Evolutionary conservation across 2,888 invertebrate genomes (phyloP), one percentile per base, ranked within the genome.

Genomic region (Thumatha senex): DNA sequence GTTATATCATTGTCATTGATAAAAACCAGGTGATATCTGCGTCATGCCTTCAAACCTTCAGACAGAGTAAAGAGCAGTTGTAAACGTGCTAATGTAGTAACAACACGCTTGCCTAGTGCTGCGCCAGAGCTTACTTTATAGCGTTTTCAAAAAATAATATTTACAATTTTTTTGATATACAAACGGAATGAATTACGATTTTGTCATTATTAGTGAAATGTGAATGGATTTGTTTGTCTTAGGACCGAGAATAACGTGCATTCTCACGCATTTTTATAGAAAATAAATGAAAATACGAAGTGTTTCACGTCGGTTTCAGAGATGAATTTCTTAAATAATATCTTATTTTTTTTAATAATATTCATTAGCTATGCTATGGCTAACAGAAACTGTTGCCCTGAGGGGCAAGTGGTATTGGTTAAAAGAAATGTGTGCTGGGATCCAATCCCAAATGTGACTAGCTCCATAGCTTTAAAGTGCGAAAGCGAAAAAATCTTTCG

Each of bases 351-450:
- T 34, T 12, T 39, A 44, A 10, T 44, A 14, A 41, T 46, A 31
- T 14, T 40, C 2, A 13, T 42, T 10, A 29, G 13, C 7, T 46
- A 38, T 48, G 58, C 55, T 18, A 40, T 40, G n/a, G 51, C 49
- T 10, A 48, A 40, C 9, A 46, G 31, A 2, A 39, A 48, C 0
- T 81, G 81, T 44, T 81, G 80, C 39, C 58, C 67, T 0, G 36
- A 51, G 0, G 62, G 61, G 1, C 54, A 67, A 34, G 66, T 54
- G 0, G 7, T 74, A 5, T 47, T 72, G 1, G 39, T 18, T 13
- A 67, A 36, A 31, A 56, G 14, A 10, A 59, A 63, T 2, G 47
- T 51, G 0, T 82, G 82, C 42, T 80, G 76, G 76, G 61, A 78
- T 1, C 71, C 70, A 0, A 50, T 38, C n/a, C 15, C 54, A 0